phyloP scores from a whole-genome alignment of 1,140 invertebrate genomes.

The Thaumatotibia leucotreta region DNA sequence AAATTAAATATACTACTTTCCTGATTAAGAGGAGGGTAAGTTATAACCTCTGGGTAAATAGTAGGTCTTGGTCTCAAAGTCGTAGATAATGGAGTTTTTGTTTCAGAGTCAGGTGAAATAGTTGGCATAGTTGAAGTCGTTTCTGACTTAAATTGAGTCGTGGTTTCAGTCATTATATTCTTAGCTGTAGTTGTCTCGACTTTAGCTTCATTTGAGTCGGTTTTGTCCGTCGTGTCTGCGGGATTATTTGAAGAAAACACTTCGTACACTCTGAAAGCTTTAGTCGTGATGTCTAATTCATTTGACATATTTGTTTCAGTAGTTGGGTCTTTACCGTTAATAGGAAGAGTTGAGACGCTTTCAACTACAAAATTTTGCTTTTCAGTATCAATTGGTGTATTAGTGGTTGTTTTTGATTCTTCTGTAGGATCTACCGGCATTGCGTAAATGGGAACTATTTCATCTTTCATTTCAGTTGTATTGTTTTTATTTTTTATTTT shows the following conservation, averaged over 20 bases:
- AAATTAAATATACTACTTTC: slow-evolving; percentile 61
- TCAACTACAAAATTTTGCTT: slow-evolving; percentile 47
- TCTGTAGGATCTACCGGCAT: slow-evolving; percentile 36
- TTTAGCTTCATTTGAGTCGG: slow-evolving; percentile 29
- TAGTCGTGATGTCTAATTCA: slow-evolving; percentile 52
- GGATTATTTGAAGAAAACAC: slow-evolving; percentile 43
- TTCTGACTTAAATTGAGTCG: slow-evolving; percentile 53
- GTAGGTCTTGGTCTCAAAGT: slow-evolving; percentile 30
- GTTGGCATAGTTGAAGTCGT: slow-evolving; percentile 48
- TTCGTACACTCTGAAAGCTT: slow-evolving; percentile 63
- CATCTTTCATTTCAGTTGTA: slow-evolving; percentile 34
- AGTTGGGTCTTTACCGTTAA: slow-evolving; percentile 39
- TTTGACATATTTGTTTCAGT: slow-evolving; percentile 40
- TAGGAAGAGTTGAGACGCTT: slow-evolving; percentile 58
- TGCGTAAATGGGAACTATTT: slow-evolving; percentile 45
- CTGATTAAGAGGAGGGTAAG: slow-evolving; percentile 52
- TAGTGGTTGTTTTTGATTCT: slow-evolving; percentile 29
- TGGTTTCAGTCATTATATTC: slow-evolving; percentile 57
- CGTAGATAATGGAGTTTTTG: slow-evolving; percentile 22
- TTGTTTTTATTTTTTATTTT: slow-evolving; percentile 20
- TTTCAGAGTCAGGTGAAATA: slow-evolving; percentile 31
- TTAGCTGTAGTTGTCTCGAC: slow-evolving; percentile 37
- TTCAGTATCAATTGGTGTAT: slow-evolving; percentile 22
- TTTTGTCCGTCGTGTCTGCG: slow-evolving; percentile 19
- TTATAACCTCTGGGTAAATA: slow-evolving; percentile 49